These are phyloP conservation scores for Sarcophaga carnaria DNA, from an alignment of 2,888 invertebrate species.

Conservation along the genomic window DNA sequence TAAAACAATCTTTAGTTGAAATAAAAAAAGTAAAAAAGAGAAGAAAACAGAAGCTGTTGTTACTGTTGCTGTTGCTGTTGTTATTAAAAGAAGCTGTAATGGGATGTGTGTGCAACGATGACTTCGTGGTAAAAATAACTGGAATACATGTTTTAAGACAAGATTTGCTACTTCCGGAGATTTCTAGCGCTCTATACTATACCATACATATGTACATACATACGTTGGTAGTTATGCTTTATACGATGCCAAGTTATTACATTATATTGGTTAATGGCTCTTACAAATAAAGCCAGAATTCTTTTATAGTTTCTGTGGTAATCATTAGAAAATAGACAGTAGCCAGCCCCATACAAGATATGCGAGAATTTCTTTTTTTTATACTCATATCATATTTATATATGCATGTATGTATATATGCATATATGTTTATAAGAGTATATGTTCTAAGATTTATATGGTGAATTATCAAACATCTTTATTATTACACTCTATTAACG, in stretches of 20 bases:
- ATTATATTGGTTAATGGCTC: conserved; percentile 25
- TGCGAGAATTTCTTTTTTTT: not conserved
- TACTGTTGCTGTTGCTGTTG: conserved; percentile 12
- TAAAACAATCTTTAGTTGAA: conserved; percentile 35
- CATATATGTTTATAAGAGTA: no score
- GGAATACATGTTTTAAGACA: conserved; percentile 51
- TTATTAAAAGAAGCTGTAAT: conserved; percentile 1
- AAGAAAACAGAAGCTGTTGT: conserved; percentile 2
- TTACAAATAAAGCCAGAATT: conserved; percentile 24
- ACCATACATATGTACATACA: not conserved
- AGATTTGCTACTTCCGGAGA: conserved; percentile 68
- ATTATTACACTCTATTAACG: conserved; percentile 65
- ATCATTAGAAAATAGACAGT: conserved; percentile 47
- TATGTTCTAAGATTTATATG: not conserved
- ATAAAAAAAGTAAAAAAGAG: not conserved
- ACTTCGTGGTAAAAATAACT: conserved; percentile 45
- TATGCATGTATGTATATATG: no score
- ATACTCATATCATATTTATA: not conserved
- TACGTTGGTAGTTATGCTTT: conserved; percentile 11
- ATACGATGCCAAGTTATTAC: conserved; percentile 1
- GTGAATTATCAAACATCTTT: conserved; percentile 63
- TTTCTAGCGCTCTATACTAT: conserved; percentile 24
- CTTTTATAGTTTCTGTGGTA: conserved; percentile 22
- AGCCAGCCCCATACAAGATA: conserved; percentile 31
- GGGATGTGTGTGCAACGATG: no score